phyloP scores from a whole-genome alignment of 2,888 invertebrate genomes.

The Hemaris fuciformis region DNA sequence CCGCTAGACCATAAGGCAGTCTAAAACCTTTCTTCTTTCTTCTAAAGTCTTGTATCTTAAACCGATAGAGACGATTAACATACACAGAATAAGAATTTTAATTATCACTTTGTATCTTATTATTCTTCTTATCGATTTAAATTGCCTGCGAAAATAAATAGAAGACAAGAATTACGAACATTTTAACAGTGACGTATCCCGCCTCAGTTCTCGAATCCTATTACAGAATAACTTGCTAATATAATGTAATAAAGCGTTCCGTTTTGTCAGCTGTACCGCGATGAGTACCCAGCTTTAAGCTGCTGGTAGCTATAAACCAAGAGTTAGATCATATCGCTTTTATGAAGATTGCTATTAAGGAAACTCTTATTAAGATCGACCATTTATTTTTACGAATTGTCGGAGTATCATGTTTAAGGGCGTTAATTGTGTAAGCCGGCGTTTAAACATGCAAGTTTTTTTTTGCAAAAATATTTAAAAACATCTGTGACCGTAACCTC shows the following conservation, averaged over 20 bases:
- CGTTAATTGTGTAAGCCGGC: neutral
- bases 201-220: neutral
- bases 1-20: no score
- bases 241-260: neutral
- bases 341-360: conserved; percentile 39
- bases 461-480: neutral
- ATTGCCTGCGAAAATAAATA: neutral
- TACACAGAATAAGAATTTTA: no score
- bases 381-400: neutral
- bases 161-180: neutral
- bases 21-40: no score
- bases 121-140: no score
- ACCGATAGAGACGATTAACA: no score
- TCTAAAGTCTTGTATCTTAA: no score
- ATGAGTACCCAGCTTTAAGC: conserved; percentile 11
- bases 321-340: conserved; percentile 32
- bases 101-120: no score
- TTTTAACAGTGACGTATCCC: neutral
- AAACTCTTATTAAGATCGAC: conserved; percentile 11
- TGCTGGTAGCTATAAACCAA: conserved; percentile 36
- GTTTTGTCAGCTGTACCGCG: neutral
- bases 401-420: neutral
- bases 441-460: neutral
- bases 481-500: neutral
- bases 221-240: conserved; percentile 5